Conservation (phyloP, 2,888 invertebrate genomes). For the Latrodectus hesperus region DNA sequence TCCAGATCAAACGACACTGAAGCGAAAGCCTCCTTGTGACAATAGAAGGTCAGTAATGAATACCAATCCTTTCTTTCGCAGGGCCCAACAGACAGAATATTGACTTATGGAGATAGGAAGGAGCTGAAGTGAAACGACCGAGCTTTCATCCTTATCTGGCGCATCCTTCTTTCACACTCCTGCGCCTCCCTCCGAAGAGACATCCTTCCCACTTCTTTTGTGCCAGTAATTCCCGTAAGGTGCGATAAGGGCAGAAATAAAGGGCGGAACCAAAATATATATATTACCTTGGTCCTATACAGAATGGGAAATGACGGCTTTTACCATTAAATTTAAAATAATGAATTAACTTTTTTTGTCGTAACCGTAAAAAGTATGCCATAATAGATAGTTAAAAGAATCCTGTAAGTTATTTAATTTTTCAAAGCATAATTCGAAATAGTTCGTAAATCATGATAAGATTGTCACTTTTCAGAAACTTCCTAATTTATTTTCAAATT, state of each 20-base stretch:
- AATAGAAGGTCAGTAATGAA: not conserved
- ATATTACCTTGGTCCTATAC: too few relatives aligned
- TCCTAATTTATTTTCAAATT: too few relatives aligned
- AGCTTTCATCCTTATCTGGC: conserved; percentile 22
- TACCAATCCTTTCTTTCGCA: conserved; percentile 15
- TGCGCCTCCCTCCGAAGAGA: conserved; percentile 27
- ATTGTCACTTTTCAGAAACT: too few relatives aligned
- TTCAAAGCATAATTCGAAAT: too few relatives aligned
- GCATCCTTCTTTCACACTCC: conserved; percentile 3
- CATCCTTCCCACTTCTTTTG: conserved; percentile 31
- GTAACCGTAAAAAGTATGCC: too few relatives aligned
- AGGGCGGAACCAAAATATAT: conserved; percentile 17
- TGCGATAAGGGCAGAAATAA: conserved; percentile 30
- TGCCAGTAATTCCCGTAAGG: conserved; percentile 46
- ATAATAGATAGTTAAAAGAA: too few relatives aligned
- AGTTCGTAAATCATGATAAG: too few relatives aligned
- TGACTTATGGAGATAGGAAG: conserved; percentile 41
- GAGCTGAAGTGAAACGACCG: conserved; percentile 36
- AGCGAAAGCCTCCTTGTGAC: not conserved
- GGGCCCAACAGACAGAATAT: conserved; percentile 19
- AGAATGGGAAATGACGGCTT: conserved; percentile 10
- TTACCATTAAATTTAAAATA: conserved; percentile 1
- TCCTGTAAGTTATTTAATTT: too few relatives aligned
- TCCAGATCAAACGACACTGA: conserved; percentile 14
- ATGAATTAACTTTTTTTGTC: not conserved